Percentiles rank a stretch among this genome's conserved stretches.
These are phyloP conservation scores for Leptinotarsa rubiginosa DNA, from an alignment of 2,888 invertebrate species.

Conservation along the genomic window DNA sequence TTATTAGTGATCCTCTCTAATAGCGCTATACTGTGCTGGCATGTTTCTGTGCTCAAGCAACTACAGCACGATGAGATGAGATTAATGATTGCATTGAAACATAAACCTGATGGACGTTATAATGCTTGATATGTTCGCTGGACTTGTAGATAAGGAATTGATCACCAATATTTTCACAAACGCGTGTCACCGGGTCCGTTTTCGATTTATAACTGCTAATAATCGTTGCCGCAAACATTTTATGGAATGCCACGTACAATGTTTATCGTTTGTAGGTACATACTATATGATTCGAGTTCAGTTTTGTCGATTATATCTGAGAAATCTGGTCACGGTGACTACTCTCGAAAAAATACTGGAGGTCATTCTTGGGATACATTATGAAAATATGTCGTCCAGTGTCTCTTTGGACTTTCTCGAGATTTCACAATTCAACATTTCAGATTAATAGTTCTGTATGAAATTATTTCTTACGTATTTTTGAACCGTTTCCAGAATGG, in stretches of 20 bases:
- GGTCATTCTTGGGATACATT: not conserved
- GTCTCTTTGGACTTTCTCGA: no score
- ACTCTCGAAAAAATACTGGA: not conserved
- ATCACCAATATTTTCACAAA: constrained; percentile 58
- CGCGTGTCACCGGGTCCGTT: constrained; percentile 49
- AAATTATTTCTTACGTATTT: no score
- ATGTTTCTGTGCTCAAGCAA: constrained; percentile 48
- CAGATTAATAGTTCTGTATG: no score
- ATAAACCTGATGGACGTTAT: constrained; percentile 63
- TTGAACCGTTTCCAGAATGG: no score
- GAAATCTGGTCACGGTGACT: not conserved
- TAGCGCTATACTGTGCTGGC: constrained; percentile 41
- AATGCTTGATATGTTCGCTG: constrained; percentile 62
- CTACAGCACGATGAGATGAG: constrained; percentile 50
- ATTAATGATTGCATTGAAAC: constrained; percentile 62
- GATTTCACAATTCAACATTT: no score
- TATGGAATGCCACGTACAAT: constrained; percentile 9
- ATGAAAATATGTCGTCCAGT: no score
- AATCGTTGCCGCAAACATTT: constrained; percentile 26
- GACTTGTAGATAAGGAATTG: constrained; percentile 55
- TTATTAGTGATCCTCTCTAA: constrained; percentile 39
- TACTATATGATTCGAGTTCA: not conserved
- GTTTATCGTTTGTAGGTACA: constrained; percentile 9
- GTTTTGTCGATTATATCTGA: constrained; percentile 3
- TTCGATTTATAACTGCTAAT: constrained; percentile 47